Evolutionary conservation across 2,113 vertebrate species (phyloP).

Genomic region (Neolamprologus caudopunctatus): DNA sequence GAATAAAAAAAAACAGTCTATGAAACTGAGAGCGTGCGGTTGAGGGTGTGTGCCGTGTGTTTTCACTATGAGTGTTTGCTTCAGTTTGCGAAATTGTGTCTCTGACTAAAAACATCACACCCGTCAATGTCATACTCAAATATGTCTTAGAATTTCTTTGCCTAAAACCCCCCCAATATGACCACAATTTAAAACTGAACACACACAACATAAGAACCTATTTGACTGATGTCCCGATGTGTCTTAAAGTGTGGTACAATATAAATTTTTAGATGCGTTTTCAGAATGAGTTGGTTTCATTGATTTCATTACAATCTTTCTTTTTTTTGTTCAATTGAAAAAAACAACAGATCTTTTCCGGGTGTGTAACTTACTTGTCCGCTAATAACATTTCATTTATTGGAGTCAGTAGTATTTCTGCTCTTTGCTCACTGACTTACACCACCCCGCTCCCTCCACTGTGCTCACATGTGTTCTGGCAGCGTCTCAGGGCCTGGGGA

Average conservation of each 20-base stretch:
- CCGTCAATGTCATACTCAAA: background rate
- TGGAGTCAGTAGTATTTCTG: slow-evolving; percentile 12
- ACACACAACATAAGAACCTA: background rate
- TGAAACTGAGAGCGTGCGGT: background rate
- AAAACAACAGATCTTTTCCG: background rate
- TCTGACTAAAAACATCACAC: background rate
- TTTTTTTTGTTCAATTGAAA: background rate
- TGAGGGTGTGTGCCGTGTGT: background rate
- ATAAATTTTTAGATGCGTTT: background rate
- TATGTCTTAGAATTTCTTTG: background rate
- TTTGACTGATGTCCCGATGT: background rate
- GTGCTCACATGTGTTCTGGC: slow-evolving; percentile 59
- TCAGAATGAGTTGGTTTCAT: background rate
- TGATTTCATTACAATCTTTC: background rate
- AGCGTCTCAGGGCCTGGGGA: slow-evolving; percentile 49
- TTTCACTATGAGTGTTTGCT: background rate
- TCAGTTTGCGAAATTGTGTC: background rate
- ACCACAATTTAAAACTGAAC: background rate
- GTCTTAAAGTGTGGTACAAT: background rate
- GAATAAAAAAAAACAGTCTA: background rate
- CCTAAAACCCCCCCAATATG: background rate
- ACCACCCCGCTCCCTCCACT: slow-evolving; percentile 10
- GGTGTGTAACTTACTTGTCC: background rate
- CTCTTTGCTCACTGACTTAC: slow-evolving; percentile 5
- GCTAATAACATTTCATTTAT: slow-evolving; percentile 53